Evolutionary conservation across 2,113 vertebrate species (phyloP), one percentile per base, ranked within the genome.

Genomic region (Melospiza georgiana): DNA sequence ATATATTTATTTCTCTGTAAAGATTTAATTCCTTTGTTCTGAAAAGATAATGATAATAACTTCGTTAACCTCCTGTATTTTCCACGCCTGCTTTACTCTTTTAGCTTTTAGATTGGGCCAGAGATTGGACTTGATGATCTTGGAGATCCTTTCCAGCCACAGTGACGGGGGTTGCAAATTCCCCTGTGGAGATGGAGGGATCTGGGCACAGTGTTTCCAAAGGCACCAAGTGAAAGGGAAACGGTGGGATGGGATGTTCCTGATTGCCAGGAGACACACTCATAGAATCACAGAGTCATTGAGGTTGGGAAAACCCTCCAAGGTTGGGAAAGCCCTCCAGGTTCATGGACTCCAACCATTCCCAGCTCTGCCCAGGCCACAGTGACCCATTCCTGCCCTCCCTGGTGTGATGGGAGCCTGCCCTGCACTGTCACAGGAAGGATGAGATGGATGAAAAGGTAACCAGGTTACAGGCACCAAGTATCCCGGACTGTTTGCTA

Each of bases 161-260:
- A 13, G 2, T 4, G 19, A 33, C 13, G 37, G 11, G 25, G 44
- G 4, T 22, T 31, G 31, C 52, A 76, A 37, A 43, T 3, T 5
- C 25, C 31, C 0, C 37, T 21, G 0, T 25, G 84, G 54, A 31
- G 54, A 11, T 37, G 37, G 33, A 4, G 44, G 13, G 14, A 22
- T 31, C 37, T 52, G 37, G 11, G 49, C 11, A 0, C 0, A 2
- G 16, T 2, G 2, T 28, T 91, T 41, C 55, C 51, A 43, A 27
- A 81, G 39, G 48, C 28, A 39, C 43, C 12, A 18, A 73, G 6
- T 8, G 24, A 89, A 57, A 28, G 43, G 52, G 35, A 27, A 76
- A 4, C 4, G 16, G 1, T 1, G 10, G 46, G 55, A 8, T 44
- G 27, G 35, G 41, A 17, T 43, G 44, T 57, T 55, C 46, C 33